Evolutionary conservation across 2,888 invertebrate species (phyloP), one percentile per base, ranked within the genome.

Genomic region (Ramazzottius varieornatus): DNA sequence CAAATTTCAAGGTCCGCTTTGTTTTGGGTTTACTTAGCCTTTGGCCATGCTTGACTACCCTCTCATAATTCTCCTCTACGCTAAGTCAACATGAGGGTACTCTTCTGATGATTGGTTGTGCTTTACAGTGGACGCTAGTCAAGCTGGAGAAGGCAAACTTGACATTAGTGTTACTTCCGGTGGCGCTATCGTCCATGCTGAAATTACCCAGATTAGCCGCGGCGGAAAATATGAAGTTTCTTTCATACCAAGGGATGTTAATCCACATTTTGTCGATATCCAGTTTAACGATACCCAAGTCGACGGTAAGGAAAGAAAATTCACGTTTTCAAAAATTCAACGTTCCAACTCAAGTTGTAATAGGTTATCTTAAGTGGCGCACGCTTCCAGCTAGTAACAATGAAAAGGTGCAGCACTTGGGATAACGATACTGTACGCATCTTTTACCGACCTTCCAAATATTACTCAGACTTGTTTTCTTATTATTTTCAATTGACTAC

Each of bases 101-200:
- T n/a, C n/a, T n/a, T n/a, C n/a, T n/a, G n/a, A n/a, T n/a, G n/a
- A n/a, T n/a, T n/a, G n/a, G n/a, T n/a, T n/a, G n/a, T n/a, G n/a
- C n/a, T 90, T 90, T 74, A 87, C 87, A 70, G 92, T 93, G 40
- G 92, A 93, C 77, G 91, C 92, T 1, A 88, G 89, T 0, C 87
- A 89, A 72, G 92, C 93, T 1, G 93, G 93, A 0, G 89, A 91
- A 75, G 93, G 93, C 1, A 90, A 66, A 2, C 66, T 73, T 8
- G 69, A 70, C n/a, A 71, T 70, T 8, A 70, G 71, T 32, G 70
- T 73, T 32, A 69, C 69, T n/a, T 72, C 72, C 0, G 83, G 84
- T 69, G 86, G 87, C 29, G 86, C 88, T 65, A 89, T 90, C 1
- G 88, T 91, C 1, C 87, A 91, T 75, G 88, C 88, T 1, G 82